phyloP scores from a whole-genome alignment of 2,797 vertebrate genomes.

The Silurus lanzhouensis region DNA sequence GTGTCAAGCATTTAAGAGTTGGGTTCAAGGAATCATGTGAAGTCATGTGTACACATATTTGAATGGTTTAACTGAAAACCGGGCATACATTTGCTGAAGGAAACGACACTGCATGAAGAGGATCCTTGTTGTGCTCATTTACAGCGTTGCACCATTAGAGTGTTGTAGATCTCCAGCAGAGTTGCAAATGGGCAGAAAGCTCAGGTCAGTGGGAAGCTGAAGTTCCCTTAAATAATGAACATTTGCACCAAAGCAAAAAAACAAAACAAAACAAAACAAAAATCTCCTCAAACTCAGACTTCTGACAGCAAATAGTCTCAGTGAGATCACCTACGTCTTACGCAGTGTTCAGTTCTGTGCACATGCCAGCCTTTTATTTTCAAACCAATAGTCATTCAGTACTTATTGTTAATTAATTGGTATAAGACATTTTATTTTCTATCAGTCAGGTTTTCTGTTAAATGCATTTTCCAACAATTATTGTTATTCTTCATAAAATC shows the following conservation, averaged over 20 bases:
- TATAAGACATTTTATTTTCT: not conserved
- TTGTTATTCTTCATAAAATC: not conserved
- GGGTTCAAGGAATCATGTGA: not conserved
- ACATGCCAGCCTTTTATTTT: not conserved
- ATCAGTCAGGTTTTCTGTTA: not conserved
- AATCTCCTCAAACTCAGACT: not conserved
- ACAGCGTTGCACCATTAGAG: constrained; percentile 6
- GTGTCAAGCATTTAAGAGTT: not conserved
- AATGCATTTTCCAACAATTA: not conserved
- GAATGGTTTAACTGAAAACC: not conserved
- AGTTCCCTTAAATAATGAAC: not conserved
- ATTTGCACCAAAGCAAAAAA: not conserved
- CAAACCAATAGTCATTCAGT: not conserved
- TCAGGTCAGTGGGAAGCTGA: not conserved
- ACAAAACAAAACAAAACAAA: too few species aligned
- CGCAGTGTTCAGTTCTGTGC: not conserved
- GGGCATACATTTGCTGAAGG: not conserved
- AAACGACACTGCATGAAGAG: not conserved
- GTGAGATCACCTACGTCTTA: too few species aligned
- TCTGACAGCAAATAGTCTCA: not conserved
- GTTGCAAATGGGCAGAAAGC: not conserved
- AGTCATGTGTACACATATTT: not conserved
- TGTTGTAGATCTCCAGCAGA: not conserved
- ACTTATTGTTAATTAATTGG: not conserved
- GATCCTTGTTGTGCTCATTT: not conserved